Evolutionary conservation across 2,888 invertebrate species (phyloP), one percentile per base, ranked within the genome.

Genomic region (Rotaria socialis): DNA sequence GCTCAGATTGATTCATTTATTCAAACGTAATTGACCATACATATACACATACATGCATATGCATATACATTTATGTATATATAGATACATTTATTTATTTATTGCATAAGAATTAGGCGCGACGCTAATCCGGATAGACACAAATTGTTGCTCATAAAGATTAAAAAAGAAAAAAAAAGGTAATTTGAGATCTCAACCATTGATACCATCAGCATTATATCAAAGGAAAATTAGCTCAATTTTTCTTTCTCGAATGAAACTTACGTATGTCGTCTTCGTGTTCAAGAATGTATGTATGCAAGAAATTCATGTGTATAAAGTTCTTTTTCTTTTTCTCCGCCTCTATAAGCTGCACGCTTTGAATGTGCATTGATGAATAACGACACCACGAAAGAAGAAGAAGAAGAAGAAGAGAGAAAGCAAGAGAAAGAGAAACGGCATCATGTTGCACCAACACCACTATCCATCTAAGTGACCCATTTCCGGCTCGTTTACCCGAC

Each of bases 171-270:
- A 67, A n/a, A 67, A 67, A 27, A 67, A 67, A 19, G 11, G 67
- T 67, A 67, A 67, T 67, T 67, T 67, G 67, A 67, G 67, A 35
- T 67, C 7, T 67, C 35, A 67, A 67, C 67, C 35, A 16, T 67
- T 67, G 67, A 35, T 67, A 67, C 35, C 67, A 67, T 67, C 67
- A 27, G 35, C 35, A 6, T 67, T 67, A 35, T 67, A 67, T 67
- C 67, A 67, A 67, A 67, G 67, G 7, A 35, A 67, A 67, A 67
- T 67, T 67, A 67, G 67, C 67, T 67, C 67, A 67, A 67, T 67
- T 67, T 67, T 19, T 35, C 35, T 67, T 67, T 19, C 14, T 67
- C 19, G 35, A 67, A 67, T 41, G 35, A 27, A 67, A 19, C 67
- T 67, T 35, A 67, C 67, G 35, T 67, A 67, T 24, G 35, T 35